These are phyloP conservation scores for Kradibia gibbosae DNA, from an alignment of 1,140 invertebrate genomes.

Conservation along the genomic window DNA sequence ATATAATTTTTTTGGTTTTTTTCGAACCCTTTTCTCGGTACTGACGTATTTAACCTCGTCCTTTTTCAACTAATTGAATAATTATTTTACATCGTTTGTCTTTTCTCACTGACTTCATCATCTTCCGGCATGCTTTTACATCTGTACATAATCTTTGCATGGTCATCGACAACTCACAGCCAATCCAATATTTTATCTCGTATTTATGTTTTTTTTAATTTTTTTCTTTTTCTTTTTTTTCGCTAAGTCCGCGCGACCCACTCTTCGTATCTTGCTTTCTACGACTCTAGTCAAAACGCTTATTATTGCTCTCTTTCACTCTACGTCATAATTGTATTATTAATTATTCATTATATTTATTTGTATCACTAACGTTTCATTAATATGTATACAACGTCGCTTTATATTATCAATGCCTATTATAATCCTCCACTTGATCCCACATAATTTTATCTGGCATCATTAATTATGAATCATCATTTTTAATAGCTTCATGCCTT, in stretches of 20 bases:
- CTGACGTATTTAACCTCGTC: slow-evolving; percentile 46
- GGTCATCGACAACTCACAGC: slow-evolving; percentile 62
- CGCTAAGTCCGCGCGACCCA: slow-evolving; percentile 53
- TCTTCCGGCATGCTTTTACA: slow-evolving; percentile 29
- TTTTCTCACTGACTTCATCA: background rate
- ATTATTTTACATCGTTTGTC: background rate
- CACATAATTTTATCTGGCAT: background rate
- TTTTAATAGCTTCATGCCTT: background rate
- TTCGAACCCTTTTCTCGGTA: slow-evolving; percentile 46
- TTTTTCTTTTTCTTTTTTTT: slow-evolving; percentile 41
- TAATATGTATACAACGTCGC: slow-evolving; percentile 46
- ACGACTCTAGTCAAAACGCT: background rate
- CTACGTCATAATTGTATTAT: slow-evolving; percentile 49
- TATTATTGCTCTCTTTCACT: slow-evolving; percentile 53
- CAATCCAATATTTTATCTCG: slow-evolving; percentile 56
- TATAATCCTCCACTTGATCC: slow-evolving; percentile 10
- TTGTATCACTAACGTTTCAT: slow-evolving; percentile 50
- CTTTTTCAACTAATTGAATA: slow-evolving; percentile 32
- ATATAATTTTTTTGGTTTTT: slow-evolving; percentile 51
- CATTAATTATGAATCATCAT: background rate
- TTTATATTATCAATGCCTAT: slow-evolving; percentile 22
- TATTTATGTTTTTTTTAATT: background rate
- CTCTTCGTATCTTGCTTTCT: slow-evolving; percentile 12
- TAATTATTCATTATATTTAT: slow-evolving; percentile 47
- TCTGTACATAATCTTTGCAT: slow-evolving; percentile 45